These are phyloP conservation scores for Chloropsis cyanopogon DNA, from an alignment of 2,113 vertebrate genomes.

Conservation along the genomic window DNA sequence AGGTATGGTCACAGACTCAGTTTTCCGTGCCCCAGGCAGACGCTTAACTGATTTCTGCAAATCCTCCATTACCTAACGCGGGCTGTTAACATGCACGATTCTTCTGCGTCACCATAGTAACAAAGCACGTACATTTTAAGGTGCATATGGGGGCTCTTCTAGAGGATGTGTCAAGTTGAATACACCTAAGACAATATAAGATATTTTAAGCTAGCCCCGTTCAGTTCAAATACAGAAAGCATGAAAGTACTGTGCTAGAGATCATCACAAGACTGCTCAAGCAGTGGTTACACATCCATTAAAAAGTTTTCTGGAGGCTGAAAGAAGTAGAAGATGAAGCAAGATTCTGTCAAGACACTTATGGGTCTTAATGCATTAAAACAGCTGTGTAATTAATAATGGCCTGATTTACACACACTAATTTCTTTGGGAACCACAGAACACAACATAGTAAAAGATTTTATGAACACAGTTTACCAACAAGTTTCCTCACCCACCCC, in stretches of 20 bases:
- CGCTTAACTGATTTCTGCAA: conserved; percentile 23
- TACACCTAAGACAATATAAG: conserved; percentile 14
- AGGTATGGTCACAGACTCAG: not conserved
- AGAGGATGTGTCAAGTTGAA: conserved; percentile 49
- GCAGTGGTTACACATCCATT: not conserved
- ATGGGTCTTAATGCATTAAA: not conserved
- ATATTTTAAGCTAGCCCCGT: conserved; percentile 17
- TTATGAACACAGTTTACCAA: not conserved
- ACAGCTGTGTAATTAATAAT: not conserved
- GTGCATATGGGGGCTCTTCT: conserved; percentile 45
- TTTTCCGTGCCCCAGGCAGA: conserved; percentile 12
- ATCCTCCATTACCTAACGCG: not conserved
- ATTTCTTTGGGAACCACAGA: not conserved
- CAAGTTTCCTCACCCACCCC: not conserved
- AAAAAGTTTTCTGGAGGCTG: not conserved
- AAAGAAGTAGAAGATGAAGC: not conserved
- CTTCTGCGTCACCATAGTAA: conserved; percentile 65
- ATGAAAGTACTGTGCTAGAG: not conserved
- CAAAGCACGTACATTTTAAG: conserved; percentile 52
- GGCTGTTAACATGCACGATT: conserved; percentile 49
- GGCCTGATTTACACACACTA: not conserved
- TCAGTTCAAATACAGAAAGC: conserved; percentile 7
- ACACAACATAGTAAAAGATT: not conserved
- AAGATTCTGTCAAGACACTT: not conserved
- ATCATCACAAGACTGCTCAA: not conserved